Conservation (phyloP, 2,113 vertebrate species). For the Pomatostomus ruficeps region DNA sequence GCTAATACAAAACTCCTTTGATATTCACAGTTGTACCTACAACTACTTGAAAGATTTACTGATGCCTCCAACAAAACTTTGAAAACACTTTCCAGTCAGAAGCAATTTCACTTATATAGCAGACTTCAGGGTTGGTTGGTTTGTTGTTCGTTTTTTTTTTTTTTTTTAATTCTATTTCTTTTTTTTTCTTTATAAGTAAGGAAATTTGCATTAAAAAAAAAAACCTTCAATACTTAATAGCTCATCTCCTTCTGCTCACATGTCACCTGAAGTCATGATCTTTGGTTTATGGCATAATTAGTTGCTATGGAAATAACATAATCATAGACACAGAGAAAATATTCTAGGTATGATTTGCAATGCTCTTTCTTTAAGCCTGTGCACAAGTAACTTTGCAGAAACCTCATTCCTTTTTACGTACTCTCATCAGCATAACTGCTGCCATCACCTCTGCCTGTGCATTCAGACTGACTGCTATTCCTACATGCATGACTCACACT, state of each 20-base stretch:
- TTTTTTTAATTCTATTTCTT: not conserved
- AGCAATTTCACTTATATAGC: not conserved
- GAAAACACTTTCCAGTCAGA: not conserved
- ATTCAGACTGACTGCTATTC: not conserved
- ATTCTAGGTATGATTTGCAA: constrained; percentile 5
- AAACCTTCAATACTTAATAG: not conserved
- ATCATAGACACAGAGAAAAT: constrained; percentile 17
- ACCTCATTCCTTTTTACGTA: not conserved
- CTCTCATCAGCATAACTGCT: not conserved
- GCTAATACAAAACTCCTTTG: not conserved
- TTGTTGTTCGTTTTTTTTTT: not conserved
- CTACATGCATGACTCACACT: not conserved
- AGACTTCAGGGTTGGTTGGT: not conserved
- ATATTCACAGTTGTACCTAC: not conserved
- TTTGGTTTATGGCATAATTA: constrained; percentile 48
- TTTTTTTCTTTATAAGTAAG: not conserved
- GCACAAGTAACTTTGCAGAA: not conserved
- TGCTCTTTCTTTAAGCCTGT: constrained; percentile 8
- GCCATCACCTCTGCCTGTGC: not conserved
- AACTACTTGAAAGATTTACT: not conserved
- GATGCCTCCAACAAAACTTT: not conserved
- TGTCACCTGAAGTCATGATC: constrained; percentile 53
- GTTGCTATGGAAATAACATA: constrained; percentile 51
- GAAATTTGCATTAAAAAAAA: constrained; percentile 11
- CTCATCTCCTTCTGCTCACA: constrained; percentile 50